These are phyloP conservation scores for Gnathonemus longibarbis DNA, from an alignment of 2,113 vertebrate genomes.

Conservation along the genomic window DNA sequence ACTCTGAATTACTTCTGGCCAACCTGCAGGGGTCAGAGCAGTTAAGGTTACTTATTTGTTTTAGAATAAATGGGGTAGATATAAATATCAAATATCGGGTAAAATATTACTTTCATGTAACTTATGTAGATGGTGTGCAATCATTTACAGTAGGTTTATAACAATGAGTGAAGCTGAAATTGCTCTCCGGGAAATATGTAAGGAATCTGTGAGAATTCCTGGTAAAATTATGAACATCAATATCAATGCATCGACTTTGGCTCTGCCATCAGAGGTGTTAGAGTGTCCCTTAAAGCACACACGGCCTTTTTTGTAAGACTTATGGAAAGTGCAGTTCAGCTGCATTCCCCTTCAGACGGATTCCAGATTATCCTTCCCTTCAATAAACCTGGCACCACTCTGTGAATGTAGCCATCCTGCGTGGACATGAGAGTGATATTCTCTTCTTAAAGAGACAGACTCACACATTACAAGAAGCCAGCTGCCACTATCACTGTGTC, in stretches of 20 bases:
- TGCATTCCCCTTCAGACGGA: neutral
- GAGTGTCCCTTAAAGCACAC: neutral
- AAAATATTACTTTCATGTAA: neutral
- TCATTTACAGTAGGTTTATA: neutral
- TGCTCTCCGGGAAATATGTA: neutral
- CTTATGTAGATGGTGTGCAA: neutral
- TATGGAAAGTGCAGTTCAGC: neutral
- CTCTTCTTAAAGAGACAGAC: conserved; percentile 29
- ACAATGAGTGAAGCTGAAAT: neutral
- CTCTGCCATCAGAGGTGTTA: neutral
- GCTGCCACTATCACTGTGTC: conserved; percentile 66
- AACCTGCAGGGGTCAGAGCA: neutral
- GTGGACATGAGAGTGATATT: neutral
- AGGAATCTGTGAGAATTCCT: neutral
- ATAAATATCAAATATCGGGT: neutral
- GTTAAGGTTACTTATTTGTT: neutral
- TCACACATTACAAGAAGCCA: conserved; percentile 65
- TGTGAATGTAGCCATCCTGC: neutral
- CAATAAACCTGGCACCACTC: neutral
- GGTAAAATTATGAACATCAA: neutral
- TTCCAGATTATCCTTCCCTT: neutral
- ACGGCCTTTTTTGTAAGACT: neutral
- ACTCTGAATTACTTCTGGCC: neutral
- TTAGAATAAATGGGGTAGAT: neutral
- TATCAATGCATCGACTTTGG: neutral